Conservation (phyloP, 2,888 invertebrate genomes). For the Germaria angustata region DNA sequence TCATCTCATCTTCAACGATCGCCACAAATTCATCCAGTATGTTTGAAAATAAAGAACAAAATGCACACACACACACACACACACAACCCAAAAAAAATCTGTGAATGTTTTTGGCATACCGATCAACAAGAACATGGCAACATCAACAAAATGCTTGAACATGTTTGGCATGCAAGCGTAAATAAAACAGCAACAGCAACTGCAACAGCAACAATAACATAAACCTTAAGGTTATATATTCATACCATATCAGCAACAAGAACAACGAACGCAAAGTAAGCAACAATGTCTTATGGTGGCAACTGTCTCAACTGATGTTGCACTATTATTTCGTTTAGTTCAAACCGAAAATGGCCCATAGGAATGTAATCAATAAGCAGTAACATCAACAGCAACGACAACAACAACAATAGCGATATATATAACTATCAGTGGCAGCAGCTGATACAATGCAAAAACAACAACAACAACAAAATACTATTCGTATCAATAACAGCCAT, state of each 20-base stretch:
- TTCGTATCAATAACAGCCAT: conserved; percentile 55
- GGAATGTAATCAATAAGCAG: conserved; percentile 79
- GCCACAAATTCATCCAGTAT: conserved; percentile 48
- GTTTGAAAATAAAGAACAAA: background rate
- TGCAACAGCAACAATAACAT: background rate
- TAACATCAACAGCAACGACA: conserved; percentile 58
- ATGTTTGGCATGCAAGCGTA: conserved; percentile 58
- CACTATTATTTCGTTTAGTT: conserved; percentile 58
- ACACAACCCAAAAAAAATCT: conserved; percentile 49
- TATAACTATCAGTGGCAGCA: conserved; percentile 47
- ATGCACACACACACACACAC: too few species aligned
- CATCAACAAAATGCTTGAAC: conserved; percentile 55
- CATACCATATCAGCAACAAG: conserved; percentile 36
- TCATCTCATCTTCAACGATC: conserved; percentile 61
- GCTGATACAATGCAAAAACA: conserved; percentile 38
- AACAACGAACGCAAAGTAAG: conserved; percentile 29
- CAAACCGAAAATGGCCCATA: conserved; percentile 69
- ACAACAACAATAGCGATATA: conserved; percentile 22
- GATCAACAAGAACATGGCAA: conserved; percentile 63
- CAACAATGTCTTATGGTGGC: conserved; percentile 65
- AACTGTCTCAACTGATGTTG: conserved; percentile 65
- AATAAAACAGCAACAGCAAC: conserved; percentile 17
- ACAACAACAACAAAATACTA: conserved; percentile 7
- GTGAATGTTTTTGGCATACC: conserved; percentile 63
- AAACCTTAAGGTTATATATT: conserved; percentile 56